phyloP scores from a whole-genome alignment of 2,888 invertebrate species.

The Boloria euphrosyne region DNA sequence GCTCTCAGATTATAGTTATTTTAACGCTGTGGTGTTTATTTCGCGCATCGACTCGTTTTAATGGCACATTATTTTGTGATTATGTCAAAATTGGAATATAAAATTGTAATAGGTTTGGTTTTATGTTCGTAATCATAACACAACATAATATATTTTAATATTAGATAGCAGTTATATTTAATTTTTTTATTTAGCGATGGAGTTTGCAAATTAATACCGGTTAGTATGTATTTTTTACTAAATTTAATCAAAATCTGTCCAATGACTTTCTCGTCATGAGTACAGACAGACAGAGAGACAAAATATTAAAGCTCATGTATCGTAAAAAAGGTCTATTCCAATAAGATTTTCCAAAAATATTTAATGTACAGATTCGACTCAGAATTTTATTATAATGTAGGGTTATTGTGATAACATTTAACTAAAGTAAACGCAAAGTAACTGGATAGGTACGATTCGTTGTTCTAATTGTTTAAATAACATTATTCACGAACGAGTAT shows the following conservation, averaged over 20 bases:
- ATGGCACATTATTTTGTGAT: conserved; percentile 17
- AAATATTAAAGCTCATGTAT: too few relatives aligned
- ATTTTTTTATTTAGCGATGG: background rate
- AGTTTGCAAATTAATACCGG: background rate
- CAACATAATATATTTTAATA: background rate
- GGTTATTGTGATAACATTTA: too few relatives aligned
- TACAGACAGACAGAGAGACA: too few relatives aligned
- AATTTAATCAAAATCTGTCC: too few relatives aligned
- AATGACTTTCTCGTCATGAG: too few relatives aligned
- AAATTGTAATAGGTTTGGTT: conserved; percentile 15
- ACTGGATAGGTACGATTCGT: too few relatives aligned
- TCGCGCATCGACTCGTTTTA: conserved; percentile 15
- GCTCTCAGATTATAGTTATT: conserved; percentile 31
- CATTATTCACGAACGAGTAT: background rate
- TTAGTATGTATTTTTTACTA: too few relatives aligned
- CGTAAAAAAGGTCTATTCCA: too few relatives aligned
- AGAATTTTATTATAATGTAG: too few relatives aligned
- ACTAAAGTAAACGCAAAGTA: too few relatives aligned
- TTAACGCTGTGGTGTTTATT: conserved; percentile 26
- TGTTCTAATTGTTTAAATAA: background rate
- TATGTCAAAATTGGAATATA: conserved; percentile 9
- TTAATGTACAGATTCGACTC: too few relatives aligned
- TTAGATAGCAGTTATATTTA: background rate
- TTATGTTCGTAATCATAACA: conserved; percentile 11
- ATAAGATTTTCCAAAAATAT: too few relatives aligned